phyloP scores from a whole-genome alignment of 2,888 invertebrate species.

The Abscondita cerata region DNA sequence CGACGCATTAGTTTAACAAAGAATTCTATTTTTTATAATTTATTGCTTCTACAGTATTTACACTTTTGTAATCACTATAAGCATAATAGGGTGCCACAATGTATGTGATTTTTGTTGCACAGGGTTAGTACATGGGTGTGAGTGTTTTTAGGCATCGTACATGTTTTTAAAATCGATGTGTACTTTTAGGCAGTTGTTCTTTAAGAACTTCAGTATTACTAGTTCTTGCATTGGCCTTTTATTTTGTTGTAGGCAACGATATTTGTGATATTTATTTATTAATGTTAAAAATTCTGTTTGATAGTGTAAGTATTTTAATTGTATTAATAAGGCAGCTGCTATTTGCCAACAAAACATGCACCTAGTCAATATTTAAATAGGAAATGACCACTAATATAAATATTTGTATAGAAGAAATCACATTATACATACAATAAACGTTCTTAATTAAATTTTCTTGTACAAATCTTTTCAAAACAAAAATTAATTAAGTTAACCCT shows the following conservation, averaged over 20 bases:
- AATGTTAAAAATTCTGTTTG: slow-evolving; percentile 1
- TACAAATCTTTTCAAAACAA: too few relatives aligned
- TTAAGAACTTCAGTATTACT: slow-evolving; percentile 24
- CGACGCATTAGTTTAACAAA: too few relatives aligned
- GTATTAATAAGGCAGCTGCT: background rate
- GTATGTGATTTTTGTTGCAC: slow-evolving; percentile 1
- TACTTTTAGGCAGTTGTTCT: slow-evolving; percentile 9
- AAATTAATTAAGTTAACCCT: too few relatives aligned
- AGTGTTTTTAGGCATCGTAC: background rate
- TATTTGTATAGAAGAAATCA: slow-evolving; percentile 36
- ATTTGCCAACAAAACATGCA: slow-evolving; percentile 8
- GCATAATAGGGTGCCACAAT: background rate
- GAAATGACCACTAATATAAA: slow-evolving; percentile 20
- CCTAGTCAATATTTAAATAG: slow-evolving; percentile 27
- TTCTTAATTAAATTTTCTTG: background rate
- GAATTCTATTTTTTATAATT: too few relatives aligned
- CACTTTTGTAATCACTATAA: too few relatives aligned
- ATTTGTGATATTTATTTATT: slow-evolving; percentile 48
- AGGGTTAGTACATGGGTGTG: background rate
- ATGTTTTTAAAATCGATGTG: slow-evolving; percentile 10
- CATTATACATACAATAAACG: slow-evolving; percentile 24
- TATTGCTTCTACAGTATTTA: too few relatives aligned
- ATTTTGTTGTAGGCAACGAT: slow-evolving; percentile 41
- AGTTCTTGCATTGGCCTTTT: slow-evolving; percentile 26
- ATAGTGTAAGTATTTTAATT: slow-evolving; percentile 20